Conservation (phyloP, 2,113 vertebrate species). For the Festucalex cinctus region DNA sequence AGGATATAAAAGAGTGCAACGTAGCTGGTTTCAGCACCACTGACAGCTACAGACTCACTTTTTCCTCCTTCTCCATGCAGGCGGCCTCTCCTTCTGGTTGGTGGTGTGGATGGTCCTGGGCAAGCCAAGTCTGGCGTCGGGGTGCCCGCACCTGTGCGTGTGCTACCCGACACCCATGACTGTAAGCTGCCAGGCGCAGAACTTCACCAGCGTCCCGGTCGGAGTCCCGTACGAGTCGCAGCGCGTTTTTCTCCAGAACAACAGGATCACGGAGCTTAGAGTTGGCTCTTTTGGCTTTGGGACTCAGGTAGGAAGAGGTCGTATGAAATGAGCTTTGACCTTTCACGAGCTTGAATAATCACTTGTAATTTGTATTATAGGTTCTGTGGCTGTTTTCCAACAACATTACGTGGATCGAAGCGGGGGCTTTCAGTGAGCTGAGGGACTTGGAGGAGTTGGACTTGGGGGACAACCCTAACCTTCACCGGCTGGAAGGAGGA, state of each 20-base stretch:
- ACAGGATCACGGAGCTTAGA: constrained; percentile 89
- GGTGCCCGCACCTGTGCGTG: constrained; percentile 89
- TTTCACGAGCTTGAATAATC: background rate
- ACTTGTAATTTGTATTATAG: constrained; percentile 32
- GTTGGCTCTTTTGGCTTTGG: constrained; percentile 91
- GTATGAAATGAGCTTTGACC: background rate
- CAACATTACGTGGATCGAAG: constrained; percentile 94
- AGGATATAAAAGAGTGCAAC: too few relatives aligned
- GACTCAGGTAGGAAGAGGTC: constrained; percentile 72
- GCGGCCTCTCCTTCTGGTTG: constrained; percentile 78
- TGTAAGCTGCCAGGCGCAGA: constrained; percentile 97
- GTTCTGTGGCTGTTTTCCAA: constrained; percentile 97
- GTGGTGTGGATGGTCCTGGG: constrained; percentile 81
- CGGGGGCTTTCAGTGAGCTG: constrained; percentile 90
- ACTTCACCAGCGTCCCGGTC: constrained; percentile 88
- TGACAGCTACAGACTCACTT: constrained; percentile 39
- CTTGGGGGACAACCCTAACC: constrained; percentile 88
- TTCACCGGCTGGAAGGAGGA: constrained; percentile 86
- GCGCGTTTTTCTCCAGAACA: constrained; percentile 97
- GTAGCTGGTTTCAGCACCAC: constrained; percentile 4
- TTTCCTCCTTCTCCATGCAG: constrained; percentile 65
- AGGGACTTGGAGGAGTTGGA: constrained; percentile 95
- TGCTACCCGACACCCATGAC: constrained; percentile 95
- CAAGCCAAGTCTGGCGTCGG: constrained; percentile 73
- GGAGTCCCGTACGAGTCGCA: constrained; percentile 87